These are phyloP conservation scores for Argyresthia goedartella DNA, from an alignment of 2,888 invertebrate genomes.

Conservation along the genomic window DNA sequence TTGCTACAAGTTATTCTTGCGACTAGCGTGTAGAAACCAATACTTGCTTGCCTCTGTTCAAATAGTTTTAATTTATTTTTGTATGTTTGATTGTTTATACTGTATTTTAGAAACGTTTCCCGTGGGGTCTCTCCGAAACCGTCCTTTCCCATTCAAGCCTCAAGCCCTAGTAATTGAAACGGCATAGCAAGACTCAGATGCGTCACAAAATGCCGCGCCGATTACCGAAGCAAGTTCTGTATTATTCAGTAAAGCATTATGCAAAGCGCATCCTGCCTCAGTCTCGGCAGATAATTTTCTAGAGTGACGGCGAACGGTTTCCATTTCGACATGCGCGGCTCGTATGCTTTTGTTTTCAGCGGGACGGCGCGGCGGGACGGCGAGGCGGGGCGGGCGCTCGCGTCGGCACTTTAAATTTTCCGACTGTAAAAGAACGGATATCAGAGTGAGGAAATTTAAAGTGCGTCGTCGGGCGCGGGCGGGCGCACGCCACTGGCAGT, in stretches of 20 bases:
- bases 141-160: too few relatives aligned
- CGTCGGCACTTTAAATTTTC: slow-evolving; percentile 57
- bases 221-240: not conserved
- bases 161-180: not conserved
- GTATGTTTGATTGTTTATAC: too few relatives aligned
- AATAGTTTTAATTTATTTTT: too few relatives aligned
- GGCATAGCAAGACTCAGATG: not conserved
- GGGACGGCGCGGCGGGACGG: too few relatives aligned
- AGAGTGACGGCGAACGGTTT: slow-evolving; percentile 5
- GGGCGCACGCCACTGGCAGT: slow-evolving; percentile 13
- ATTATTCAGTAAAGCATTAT: slow-evolving; percentile 24
- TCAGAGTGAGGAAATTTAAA: slow-evolving; percentile 48
- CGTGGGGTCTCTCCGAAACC: too few relatives aligned
- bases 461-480: slow-evolving; percentile 24
- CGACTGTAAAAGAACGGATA: slow-evolving; percentile 40
- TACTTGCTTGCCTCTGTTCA: too few relatives aligned
- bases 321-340: not conserved
- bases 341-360: slow-evolving; percentile 4
- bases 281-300: slow-evolving; percentile 6
- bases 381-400: slow-evolving; percentile 24
- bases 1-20: too few relatives aligned
- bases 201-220: not conserved
- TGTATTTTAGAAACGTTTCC: too few relatives aligned
- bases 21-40: too few relatives aligned
- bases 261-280: slow-evolving; percentile 23